Percentiles rank a stretch among this genome's conserved stretches.
These are phyloP conservation scores for Timandra comae DNA, from an alignment of 2,888 invertebrate species.

Conservation along the genomic window DNA sequence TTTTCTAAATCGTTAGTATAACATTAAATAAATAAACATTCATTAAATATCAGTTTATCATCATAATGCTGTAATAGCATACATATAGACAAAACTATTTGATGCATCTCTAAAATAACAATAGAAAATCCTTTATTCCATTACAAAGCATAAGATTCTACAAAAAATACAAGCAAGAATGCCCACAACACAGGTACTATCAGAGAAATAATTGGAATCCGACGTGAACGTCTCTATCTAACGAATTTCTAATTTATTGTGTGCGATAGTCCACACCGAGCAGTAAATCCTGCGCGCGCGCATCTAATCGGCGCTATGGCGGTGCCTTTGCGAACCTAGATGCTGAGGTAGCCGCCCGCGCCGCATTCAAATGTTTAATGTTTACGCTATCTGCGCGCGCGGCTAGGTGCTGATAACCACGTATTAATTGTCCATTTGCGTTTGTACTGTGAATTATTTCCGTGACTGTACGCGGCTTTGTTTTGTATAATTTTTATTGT, in stretches of 20 bases:
- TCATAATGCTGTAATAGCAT: no score
- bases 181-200: not conserved
- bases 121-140: no score
- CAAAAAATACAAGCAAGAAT: no score
- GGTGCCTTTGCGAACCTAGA: conserved; percentile 67
- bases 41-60: no score
- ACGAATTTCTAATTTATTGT: conserved; percentile 75
- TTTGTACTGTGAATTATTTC: conserved; percentile 14
- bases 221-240: conserved; percentile 64
- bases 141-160: no score
- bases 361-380: conserved; percentile 49
- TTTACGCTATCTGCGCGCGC: conserved; percentile 32
- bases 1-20: no score
- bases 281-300: conserved; percentile 63
- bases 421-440: conserved; percentile 26
- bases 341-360: conserved; percentile 53
- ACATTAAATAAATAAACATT: no score
- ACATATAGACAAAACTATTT: no score
- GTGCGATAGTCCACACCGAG: conserved; percentile 55
- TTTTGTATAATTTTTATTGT: not conserved
- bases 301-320: conserved; percentile 73
- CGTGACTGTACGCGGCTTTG: conserved; percentile 4
- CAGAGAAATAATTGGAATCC: conserved; percentile 65
- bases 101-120: no score
- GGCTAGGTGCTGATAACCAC: conserved; percentile 18